phyloP scores from a whole-genome alignment of 2,797 vertebrate genomes.

The Orestias chungarensis region DNA sequence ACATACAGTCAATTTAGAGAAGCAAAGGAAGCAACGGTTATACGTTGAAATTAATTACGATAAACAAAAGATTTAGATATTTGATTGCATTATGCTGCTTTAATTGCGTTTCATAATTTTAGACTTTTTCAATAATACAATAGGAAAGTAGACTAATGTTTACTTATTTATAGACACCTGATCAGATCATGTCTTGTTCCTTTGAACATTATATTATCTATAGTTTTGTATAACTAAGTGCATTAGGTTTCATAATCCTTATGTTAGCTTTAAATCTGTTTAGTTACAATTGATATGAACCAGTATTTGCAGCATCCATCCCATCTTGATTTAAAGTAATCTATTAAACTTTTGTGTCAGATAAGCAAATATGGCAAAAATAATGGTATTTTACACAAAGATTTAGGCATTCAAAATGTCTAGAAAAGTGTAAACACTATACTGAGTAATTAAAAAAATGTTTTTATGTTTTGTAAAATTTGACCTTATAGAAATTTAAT shows the following conservation, averaged over 20 bases:
- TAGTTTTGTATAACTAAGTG: background rate
- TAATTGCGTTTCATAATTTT: constrained; percentile 22
- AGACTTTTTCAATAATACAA: constrained; percentile 5
- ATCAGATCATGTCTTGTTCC: background rate
- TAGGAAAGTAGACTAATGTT: constrained; percentile 8
- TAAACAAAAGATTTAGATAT: constrained; percentile 32
- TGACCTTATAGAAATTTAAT: background rate
- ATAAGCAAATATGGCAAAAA: background rate
- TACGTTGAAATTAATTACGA: constrained; percentile 32
- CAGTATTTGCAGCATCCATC: background rate
- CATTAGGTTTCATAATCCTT: background rate
- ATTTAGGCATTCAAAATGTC: background rate
- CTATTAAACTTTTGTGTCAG: background rate
- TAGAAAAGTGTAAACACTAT: background rate
- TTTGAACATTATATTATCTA: background rate
- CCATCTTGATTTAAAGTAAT: background rate
- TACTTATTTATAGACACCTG: background rate
- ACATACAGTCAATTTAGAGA: constrained; percentile 26
- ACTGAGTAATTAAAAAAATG: constrained; percentile 25
- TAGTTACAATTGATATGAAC: background rate
- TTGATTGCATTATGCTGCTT: constrained; percentile 40
- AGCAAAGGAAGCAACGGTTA: constrained; percentile 30
- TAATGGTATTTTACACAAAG: constrained; percentile 3
- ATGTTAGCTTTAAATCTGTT: background rate
- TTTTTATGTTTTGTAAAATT: constrained; percentile 7